Base-by-base conservation (phyloP, 1,140 invertebrate species). In the Tachypleus tridentatus region DNA sequence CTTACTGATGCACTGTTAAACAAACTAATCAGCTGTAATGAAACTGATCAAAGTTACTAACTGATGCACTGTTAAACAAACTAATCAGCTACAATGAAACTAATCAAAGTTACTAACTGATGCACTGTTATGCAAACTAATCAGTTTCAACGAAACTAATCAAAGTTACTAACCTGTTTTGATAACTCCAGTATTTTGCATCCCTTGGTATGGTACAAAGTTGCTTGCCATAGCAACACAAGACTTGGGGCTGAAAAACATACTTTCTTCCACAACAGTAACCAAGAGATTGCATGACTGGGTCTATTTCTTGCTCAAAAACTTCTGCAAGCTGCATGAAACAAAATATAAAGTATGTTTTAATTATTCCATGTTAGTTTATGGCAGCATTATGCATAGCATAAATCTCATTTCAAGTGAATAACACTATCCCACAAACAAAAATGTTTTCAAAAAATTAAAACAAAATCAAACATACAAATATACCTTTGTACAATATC, bases 261-360 rank as follows among this genome's bases (percentile, higher is more conserved):
- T 97, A 97, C 76, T 98, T 98, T 67, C 91, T 83, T 11, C 97
- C 96, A 80, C 97, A 99, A 76, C 97, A 99, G 77, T 98, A 99
- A n/a, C 97, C 97, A 65, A 99, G 80, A 4, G 85, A 86, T 76
- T 97, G 91, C 97, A 99, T 99, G 10, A 98, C 95, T 53, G 93
- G 92, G 80, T 99, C 95, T 66, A 99, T 98, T 79, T 96, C 93
- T 76, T 85, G 84, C 77, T 98, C 93, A 78, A 99, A 99, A 50
- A 98, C 91, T 81, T 99, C 96, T 9, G 93, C 89, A 29, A 29
- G 29, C 29, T 29, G 2, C 29, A 29, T 29, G 29, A 29, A 29
- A 29, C 59, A 99, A 80, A 93, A 29, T n/a, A n/a, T n/a, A n/a
- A n/a, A n/a, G n/a, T n/a, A n/a, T 29, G 29, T 29, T 29, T 29